Base-by-base conservation (phyloP, 2,888 invertebrate species). In the Drosophila stalkeri region DNA sequence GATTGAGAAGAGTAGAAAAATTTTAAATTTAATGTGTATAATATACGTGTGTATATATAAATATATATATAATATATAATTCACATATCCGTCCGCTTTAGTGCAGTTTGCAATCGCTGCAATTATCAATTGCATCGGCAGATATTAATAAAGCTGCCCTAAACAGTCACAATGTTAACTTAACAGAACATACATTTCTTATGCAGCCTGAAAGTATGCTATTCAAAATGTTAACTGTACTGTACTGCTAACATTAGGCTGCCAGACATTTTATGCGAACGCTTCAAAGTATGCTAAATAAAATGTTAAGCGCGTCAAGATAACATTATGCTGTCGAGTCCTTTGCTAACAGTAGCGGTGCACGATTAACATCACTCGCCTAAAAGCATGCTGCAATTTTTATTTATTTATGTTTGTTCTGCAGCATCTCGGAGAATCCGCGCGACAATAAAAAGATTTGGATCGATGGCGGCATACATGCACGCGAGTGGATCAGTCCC, bases 401-500 rank as follows among this genome's bases (percentile, higher is more conserved):
- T 44, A 37, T 8, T 23, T 44, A 37, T 20, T 18, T 27, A 27
- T 27, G 18, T 12, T 16, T 18, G 18, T 12, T 27, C n/a, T 75
- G 0, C 60, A 95, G 95, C 86, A 95, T 97, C 76, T 96, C 96
- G 1, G 96, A 96, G 73, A 91, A 92, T 59, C 96, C 96, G 0
- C 93, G 94, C 0, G 93, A 93, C 5, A 95, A 95, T 62, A 93
- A 94, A n/a, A 96, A 95, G 4, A 94, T 97, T 2, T 97, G 96
- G 96, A 93, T 96, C 46, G 96, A 96, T 82, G 96, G 95, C 0
- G 96, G 97, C 12, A 97, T 97, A 64, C 98, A 98, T 88, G 97
- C 97, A 0, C 95, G 98, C 33, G 99, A 99, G 94, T 99, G 97
- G 97, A 97, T 97, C 82, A 96, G 96, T 47, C 96, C 96, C 0